A percentile compares a stretch with the other conserved stretches of the same genome.
Evolutionary conservation across 2,888 invertebrate species (phyloP).

Genomic region (Lepidocyrtinus sp.): DNA sequence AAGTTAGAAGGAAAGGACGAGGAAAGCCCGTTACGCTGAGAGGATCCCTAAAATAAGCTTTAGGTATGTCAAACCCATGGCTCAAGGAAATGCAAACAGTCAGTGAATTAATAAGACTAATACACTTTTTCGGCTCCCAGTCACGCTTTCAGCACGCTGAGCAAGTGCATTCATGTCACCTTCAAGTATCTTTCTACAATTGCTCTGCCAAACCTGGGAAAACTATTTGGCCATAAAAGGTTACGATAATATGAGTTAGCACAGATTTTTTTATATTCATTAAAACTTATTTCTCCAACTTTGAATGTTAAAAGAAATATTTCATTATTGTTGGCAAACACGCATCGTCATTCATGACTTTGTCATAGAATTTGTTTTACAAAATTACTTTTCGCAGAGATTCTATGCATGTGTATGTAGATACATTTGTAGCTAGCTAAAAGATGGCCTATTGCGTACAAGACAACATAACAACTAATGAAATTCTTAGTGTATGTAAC

Average conservation of each 20-base stretch:
- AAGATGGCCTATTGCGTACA: too few relatives aligned
- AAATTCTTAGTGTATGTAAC: constrained; percentile 5
- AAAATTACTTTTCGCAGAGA: not conserved
- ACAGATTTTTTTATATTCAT: constrained; percentile 14
- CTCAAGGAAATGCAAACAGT: not conserved
- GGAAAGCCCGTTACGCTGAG: too few relatives aligned
- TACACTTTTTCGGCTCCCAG: not conserved
- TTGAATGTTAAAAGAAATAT: not conserved
- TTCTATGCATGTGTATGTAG: not conserved
- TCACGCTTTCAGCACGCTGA: constrained; percentile 22
- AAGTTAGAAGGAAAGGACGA: too few relatives aligned
- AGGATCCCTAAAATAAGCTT: too few relatives aligned
- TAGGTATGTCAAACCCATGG: too few relatives aligned
- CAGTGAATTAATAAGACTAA: not conserved
- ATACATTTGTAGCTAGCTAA: not conserved
- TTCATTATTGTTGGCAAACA: constrained; percentile 6
- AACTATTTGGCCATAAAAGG: constrained; percentile 27
- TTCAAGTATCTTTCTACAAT: constrained; percentile 9
- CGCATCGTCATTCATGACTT: constrained; percentile 10
- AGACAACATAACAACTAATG: too few relatives aligned
- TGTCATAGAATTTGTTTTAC: constrained; percentile 1
- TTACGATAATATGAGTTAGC: constrained; percentile 8
- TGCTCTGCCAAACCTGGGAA: not conserved
- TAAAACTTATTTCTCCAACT: not conserved
- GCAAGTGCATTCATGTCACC: constrained; percentile 16